phyloP scores from a whole-genome alignment of 2,113 vertebrate genomes.

The Plestiodon gilberti region DNA sequence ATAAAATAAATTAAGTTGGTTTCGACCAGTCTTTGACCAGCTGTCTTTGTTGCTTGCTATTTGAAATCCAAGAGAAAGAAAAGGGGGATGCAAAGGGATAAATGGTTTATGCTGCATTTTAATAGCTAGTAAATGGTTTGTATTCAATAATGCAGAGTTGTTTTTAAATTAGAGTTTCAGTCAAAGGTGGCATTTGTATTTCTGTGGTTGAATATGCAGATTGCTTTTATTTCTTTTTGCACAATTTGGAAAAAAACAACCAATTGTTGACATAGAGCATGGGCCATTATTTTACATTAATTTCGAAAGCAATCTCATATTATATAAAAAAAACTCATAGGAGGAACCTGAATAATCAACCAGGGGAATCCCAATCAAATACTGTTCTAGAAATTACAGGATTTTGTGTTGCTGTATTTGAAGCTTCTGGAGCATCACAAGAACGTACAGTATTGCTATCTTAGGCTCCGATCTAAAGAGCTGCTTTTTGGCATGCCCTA shows the following conservation, averaged over 20 bases:
- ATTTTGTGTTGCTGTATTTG: not conserved
- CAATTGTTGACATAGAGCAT: not conserved
- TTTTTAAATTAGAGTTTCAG: not conserved
- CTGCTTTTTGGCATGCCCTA: not conserved
- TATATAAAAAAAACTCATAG: not conserved
- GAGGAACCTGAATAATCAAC: not conserved
- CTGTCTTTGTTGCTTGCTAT: not conserved
- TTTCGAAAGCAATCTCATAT: not conserved
- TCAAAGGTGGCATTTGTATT: not conserved
- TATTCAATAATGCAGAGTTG: not conserved
- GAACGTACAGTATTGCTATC: not conserved
- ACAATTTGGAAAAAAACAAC: not conserved
- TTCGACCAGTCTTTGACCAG: not conserved
- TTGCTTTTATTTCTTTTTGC: not conserved
- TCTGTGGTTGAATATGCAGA: not conserved
- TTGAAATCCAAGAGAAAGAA: conserved; percentile 26
- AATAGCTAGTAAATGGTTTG: not conserved
- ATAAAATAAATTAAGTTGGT: rapidly evolving
- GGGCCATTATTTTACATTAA: not conserved
- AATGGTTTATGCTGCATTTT: not conserved
- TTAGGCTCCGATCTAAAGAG: not conserved
- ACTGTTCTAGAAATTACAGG: not conserved
- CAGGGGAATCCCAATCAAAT: not conserved
- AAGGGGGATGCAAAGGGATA: conserved; percentile 9
- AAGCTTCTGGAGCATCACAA: not conserved